A percentile compares a stretch with the other conserved stretches of the same genome.
phyloP scores from a whole-genome alignment of 2,888 invertebrate genomes.

The Rhabditoides inermis region DNA sequence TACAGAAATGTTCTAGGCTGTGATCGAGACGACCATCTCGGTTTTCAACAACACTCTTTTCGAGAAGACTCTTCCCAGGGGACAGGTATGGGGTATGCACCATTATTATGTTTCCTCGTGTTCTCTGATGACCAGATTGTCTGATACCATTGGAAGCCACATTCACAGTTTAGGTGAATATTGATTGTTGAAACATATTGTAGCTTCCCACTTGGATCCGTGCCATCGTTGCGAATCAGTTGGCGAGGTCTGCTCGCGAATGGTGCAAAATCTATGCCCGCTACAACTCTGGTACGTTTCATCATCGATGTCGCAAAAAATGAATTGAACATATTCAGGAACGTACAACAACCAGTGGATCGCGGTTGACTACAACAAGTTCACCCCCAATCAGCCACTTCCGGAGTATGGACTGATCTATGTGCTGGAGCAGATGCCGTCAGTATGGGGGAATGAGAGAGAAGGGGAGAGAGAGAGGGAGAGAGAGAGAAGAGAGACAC shows the following conservation, averaged over 20 bases:
- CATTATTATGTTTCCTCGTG: no score
- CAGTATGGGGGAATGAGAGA: conserved; percentile 38
- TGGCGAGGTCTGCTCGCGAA: conserved; percentile 65
- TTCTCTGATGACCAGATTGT: no score
- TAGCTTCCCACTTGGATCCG: conserved; percentile 64
- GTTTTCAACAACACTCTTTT: conserved; percentile 68
- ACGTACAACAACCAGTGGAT: conserved; percentile 79
- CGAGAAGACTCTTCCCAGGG: conserved; percentile 64
- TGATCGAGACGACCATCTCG: conserved; percentile 71
- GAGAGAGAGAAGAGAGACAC: no score
- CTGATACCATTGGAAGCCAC: no score
- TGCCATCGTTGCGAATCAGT: conserved; percentile 72
- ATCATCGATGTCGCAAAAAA: not conserved
- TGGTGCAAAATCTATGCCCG: conserved; percentile 68
- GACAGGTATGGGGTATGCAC: conserved; percentile 51
- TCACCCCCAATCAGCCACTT: conserved; percentile 56
- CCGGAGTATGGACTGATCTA: conserved; percentile 59
- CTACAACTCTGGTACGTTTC: conserved; percentile 66
- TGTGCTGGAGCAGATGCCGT: conserved; percentile 70
- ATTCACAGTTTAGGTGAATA: no score
- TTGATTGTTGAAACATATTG: no score
- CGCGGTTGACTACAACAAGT: conserved; percentile 67
- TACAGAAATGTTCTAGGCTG: conserved; percentile 52
- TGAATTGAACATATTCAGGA: conserved; percentile 52
- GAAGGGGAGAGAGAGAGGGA: no score